phyloP scores from a whole-genome alignment of 2,113 vertebrate genomes.

The Oenanthe melanoleuca region DNA sequence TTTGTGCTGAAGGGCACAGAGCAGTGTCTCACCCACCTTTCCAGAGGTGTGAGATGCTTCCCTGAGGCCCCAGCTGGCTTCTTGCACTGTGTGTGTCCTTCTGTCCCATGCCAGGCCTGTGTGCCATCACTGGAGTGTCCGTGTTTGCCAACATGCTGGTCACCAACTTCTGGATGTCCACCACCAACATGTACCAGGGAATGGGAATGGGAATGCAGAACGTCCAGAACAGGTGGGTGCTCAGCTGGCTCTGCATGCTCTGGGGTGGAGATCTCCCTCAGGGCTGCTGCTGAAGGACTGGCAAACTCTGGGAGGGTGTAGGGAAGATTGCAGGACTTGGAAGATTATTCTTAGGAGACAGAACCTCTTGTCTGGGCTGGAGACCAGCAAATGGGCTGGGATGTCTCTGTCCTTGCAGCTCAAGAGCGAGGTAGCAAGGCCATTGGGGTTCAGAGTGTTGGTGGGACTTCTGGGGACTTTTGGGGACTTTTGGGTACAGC shows the following conservation, averaged over 20 bases:
- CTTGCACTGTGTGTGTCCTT: background rate
- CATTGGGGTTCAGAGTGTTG: background rate
- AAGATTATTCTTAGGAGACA: background rate
- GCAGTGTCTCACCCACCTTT: background rate
- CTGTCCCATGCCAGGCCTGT: constrained; percentile 76
- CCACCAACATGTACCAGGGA: constrained; percentile 72
- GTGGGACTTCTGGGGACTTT: background rate
- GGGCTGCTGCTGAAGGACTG: background rate
- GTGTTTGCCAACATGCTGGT: constrained; percentile 93
- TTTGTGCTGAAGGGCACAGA: background rate
- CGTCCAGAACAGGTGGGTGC: constrained; percentile 77
- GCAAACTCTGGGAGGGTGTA: background rate
- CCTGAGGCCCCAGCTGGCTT: background rate
- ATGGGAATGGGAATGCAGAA: constrained; percentile 57
- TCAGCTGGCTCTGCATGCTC: background rate
- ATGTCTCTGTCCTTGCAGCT: background rate
- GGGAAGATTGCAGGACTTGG: background rate
- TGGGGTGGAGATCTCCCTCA: background rate
- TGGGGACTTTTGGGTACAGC: background rate
- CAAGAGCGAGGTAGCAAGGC: background rate
- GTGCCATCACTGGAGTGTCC: constrained; percentile 87
- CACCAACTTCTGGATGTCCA: constrained; percentile 87
- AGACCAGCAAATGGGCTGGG: background rate
- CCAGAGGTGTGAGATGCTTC: background rate
- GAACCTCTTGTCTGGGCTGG: background rate